phyloP scores from a whole-genome alignment of 2,113 vertebrate genomes.

The Charina bottae region DNA sequence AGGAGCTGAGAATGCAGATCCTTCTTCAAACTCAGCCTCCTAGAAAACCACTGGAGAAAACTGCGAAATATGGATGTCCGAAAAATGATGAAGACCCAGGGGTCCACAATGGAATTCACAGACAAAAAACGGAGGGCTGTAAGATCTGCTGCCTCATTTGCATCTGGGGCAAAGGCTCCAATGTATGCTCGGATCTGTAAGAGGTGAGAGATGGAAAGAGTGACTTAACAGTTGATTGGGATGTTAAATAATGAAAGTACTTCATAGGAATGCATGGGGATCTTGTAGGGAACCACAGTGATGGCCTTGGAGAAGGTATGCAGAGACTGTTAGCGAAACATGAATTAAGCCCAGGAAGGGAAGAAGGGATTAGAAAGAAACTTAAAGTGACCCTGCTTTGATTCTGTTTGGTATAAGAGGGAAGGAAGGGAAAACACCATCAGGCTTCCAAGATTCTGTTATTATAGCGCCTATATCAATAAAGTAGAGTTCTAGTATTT shows the following conservation, averaged over 20 bases:
- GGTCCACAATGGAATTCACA: conserved; percentile 80
- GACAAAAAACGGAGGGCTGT: conserved; percentile 77
- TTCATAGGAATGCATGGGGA: background rate
- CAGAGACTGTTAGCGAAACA: background rate
- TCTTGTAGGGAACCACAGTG: background rate
- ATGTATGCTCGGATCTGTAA: conserved; percentile 74
- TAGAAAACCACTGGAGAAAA: conserved; percentile 69
- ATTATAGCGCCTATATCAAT: background rate
- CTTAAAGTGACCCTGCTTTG: background rate
- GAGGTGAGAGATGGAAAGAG: background rate
- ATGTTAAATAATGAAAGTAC: background rate
- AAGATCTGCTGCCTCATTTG: conserved; percentile 70
- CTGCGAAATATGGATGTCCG: conserved; percentile 77
- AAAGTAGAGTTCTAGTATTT: background rate
- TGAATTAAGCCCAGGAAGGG: background rate
- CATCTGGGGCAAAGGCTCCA: conserved; percentile 59
- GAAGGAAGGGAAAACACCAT: background rate
- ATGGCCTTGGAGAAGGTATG: background rate
- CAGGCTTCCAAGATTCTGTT: background rate
- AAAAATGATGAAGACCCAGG: conserved; percentile 85
- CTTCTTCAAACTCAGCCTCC: conserved; percentile 24
- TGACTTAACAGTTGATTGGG: background rate
- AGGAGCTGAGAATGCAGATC: background rate
- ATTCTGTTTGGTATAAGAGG: background rate
- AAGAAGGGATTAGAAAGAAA: background rate